Percentiles rank a stretch among this genome's conserved stretches.
Conservation (phyloP, 2,888 invertebrate species). For the Keiferia lycopersicella region DNA sequence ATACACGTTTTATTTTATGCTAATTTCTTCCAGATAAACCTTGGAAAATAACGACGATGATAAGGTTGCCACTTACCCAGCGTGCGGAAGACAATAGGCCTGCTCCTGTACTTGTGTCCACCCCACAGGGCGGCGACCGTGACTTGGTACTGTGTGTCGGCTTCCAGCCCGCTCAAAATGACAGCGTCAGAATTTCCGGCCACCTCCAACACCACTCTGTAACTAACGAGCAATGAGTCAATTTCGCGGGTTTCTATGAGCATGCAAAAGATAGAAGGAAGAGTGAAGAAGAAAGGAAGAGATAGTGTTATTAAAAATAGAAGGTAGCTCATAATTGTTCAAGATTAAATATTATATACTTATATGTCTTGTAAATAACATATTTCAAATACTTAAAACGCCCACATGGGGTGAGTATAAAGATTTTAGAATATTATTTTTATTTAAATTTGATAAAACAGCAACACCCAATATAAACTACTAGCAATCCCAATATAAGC, state of each 20-base stretch:
- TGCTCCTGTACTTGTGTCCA: slow-evolving; percentile 91
- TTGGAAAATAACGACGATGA: no score
- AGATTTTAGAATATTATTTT: no score
- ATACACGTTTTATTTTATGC: no score
- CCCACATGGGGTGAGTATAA: no score
- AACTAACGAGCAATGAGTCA: slow-evolving; percentile 88
- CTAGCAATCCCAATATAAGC: no score
- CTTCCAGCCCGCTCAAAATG: slow-evolving; percentile 89
- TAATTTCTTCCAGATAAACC: no score
- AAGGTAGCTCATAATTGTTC: not conserved
- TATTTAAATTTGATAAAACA: no score
- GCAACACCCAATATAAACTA: no score
- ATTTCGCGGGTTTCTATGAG: slow-evolving; percentile 70
- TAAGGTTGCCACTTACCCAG: slow-evolving; percentile 84
- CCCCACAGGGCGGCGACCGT: slow-evolving; percentile 92
- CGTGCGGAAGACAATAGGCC: slow-evolving; percentile 94
- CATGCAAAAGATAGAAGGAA: slow-evolving; percentile 53
- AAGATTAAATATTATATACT: no score
- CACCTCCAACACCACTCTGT: slow-evolving; percentile 95
- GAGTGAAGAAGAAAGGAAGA: slow-evolving; percentile 46
- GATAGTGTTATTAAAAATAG: slow-evolving; percentile 26
- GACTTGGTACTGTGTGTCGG: slow-evolving; percentile 94
- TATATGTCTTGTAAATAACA: no score
- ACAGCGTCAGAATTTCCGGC: slow-evolving; percentile 94
- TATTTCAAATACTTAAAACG: no score